Conservation (phyloP, 2,113 vertebrate genomes). For the Callopanchax toddi region DNA sequence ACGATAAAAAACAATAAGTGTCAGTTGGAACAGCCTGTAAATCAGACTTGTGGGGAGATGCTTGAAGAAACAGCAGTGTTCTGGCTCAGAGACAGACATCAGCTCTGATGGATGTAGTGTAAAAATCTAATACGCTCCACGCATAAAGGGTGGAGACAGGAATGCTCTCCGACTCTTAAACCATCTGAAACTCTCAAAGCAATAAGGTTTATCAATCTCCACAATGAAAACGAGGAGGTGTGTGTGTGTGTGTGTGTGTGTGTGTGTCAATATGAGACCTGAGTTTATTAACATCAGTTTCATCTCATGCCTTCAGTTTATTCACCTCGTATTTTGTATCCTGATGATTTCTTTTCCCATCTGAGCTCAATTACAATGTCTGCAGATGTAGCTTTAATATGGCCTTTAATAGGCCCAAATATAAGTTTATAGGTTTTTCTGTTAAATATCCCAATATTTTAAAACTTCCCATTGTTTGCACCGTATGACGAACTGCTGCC, state of each 20-base stretch:
- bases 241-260: slow-evolving; percentile 17
- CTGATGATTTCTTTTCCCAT: too few relatives aligned
- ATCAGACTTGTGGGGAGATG: slow-evolving; percentile 34
- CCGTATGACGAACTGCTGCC: too few relatives aligned
- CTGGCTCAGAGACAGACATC: slow-evolving; percentile 40
- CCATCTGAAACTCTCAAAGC: slow-evolving; percentile 13
- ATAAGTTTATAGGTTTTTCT: too few relatives aligned
- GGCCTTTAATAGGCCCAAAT: too few relatives aligned
- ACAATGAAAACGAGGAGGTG: slow-evolving; percentile 31
- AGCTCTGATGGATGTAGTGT: slow-evolving; percentile 58
- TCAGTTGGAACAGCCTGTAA: slow-evolving; percentile 31
- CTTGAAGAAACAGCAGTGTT: slow-evolving; percentile 14
- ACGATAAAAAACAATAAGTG: background rate
- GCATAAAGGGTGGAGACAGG: slow-evolving; percentile 31
- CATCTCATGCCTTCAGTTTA: slow-evolving; percentile 28
- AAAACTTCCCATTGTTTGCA: too few relatives aligned
- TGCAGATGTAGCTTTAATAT: too few relatives aligned
- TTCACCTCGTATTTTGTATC: slow-evolving; percentile 3
- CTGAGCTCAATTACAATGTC: too few relatives aligned
- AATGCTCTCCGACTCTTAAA: slow-evolving; percentile 12
- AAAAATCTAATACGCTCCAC: slow-evolving; percentile 19
- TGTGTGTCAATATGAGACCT: slow-evolving; percentile 17
- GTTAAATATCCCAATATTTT: too few relatives aligned
- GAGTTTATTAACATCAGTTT: slow-evolving; percentile 35
- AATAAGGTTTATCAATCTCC: slow-evolving; percentile 29